Percentiles rank a stretch among this genome's conserved stretches.
These are phyloP conservation scores for Solea solea DNA, from an alignment of 2,113 vertebrate species.

Conservation along the genomic window DNA sequence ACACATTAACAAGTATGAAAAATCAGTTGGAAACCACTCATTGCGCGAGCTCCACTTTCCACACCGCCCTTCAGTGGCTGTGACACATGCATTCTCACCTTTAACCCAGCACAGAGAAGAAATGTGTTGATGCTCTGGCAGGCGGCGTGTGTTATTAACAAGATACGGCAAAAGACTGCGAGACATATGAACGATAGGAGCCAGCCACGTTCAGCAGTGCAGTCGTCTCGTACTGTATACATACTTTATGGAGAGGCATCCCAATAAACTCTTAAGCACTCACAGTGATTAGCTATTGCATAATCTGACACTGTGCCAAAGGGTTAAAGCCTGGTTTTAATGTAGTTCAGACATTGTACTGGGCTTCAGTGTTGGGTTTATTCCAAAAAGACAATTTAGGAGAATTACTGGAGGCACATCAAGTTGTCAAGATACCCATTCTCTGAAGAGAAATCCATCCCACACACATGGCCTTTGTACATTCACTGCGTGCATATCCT, in stretches of 20 bases:
- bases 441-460: constrained; percentile 23
- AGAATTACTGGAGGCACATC: constrained; percentile 77
- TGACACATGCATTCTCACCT: constrained; percentile 1
- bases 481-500: constrained; percentile 36
- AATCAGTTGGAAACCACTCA: constrained; percentile 3
- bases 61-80: neutral
- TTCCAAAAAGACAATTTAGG: constrained; percentile 81
- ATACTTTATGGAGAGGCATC: constrained; percentile 46
- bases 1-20: neutral
- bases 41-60: neutral
- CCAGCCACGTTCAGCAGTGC: constrained; percentile 13
- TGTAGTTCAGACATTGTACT: constrained; percentile 72
- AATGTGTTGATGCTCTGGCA: constrained; percentile 4
- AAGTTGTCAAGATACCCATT: constrained; percentile 75
- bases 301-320: constrained; percentile 71
- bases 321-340: constrained; percentile 77
- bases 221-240: constrained; percentile 42
- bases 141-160: constrained; percentile 1
- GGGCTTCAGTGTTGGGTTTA: constrained; percentile 67
- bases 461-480: constrained; percentile 41
- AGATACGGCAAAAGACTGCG: neutral
- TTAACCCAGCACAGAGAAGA: neutral
- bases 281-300: constrained; percentile 78
- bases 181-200: constrained; percentile 6
- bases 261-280: constrained; percentile 74